Base-by-base conservation (phyloP, 2,113 vertebrate species). In the Spea bombifrons region DNA sequence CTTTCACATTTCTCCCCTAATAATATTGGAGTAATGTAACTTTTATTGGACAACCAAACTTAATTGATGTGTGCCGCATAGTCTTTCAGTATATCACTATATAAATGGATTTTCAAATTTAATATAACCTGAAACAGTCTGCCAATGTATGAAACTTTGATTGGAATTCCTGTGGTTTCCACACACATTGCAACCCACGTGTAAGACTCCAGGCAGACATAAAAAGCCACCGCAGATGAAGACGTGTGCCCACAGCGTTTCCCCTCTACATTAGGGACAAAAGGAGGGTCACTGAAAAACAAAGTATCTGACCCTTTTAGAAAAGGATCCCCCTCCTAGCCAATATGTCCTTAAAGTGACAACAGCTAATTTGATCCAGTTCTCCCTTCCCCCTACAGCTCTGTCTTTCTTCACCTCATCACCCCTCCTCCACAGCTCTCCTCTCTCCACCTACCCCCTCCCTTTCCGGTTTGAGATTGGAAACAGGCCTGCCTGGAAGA, bases 291-390 rank as follows among this genome's bases (percentile, higher is more conserved):
- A 76, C 44, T 7, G 52, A 76, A 69, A 52, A 69, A 69, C 75
- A 59, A 53, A 66, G 15, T 45, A 7, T 76, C 16, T 76, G 75
- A 76, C 75, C 75, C 53, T 47, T 69, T 69, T 46, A 69, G 52
- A 59, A 76, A 72, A 59, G 53, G n/a, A 76, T 30, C 50, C 43
- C 30, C 43, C 67, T 13, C 16, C 66, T 13, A 16, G 66, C 52
- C 55, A 52, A 57, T 66, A 69, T 57, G 65, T 69, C 63, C 66
- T 76, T 69, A 76, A 76, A 75, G 73, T 66, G 73, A 75, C 73
- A 66, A 8, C 75, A 43, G 66, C 75, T 76, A 76, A 76, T 69
- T 76, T 76, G 47, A 5, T 59, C 55, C 55, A 59, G 30, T 1
- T 30, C 55, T n/a, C 3, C 8, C 30, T 53, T 44, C 59, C 46